Conservation (phyloP, 2,888 invertebrate species). For the Acrocyrtus sp. region DNA sequence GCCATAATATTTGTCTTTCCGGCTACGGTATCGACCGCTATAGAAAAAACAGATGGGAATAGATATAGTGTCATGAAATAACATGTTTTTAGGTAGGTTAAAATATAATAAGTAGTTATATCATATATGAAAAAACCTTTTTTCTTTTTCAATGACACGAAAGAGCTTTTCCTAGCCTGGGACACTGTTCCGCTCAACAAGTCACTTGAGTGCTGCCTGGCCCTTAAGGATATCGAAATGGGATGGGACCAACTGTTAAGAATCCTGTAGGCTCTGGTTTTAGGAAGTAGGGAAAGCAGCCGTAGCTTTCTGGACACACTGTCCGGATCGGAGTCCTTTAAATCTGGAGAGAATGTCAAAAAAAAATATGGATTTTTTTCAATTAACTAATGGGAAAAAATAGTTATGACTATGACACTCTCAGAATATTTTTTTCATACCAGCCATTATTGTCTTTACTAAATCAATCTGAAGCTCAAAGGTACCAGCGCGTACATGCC, state of each 20-base stretch:
- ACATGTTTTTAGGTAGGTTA: neutral
- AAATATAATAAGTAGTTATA: neutral
- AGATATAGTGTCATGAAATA: neutral
- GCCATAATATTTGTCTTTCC: conserved; percentile 76
- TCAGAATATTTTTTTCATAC: no score
- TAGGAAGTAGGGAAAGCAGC: conserved; percentile 78
- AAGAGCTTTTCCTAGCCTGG: conserved; percentile 60
- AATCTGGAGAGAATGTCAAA: conserved; percentile 53
- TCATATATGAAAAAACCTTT: conserved; percentile 42
- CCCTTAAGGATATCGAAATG: conserved; percentile 79
- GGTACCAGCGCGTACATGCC: conserved; percentile 84
- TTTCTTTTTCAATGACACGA: conserved; percentile 57
- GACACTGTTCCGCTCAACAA: conserved; percentile 79
- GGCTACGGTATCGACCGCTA: conserved; percentile 22
- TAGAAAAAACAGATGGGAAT: no score
- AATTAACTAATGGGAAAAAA: neutral
- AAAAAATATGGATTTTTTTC: neutral
- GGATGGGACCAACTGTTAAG: conserved; percentile 83
- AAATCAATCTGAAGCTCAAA: conserved; percentile 89
- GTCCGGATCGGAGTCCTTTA: conserved; percentile 65
- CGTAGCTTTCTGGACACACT: conserved; percentile 78
- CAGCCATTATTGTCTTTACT: conserved; percentile 83
- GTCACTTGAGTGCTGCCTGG: conserved; percentile 83
- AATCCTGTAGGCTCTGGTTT: conserved; percentile 80
- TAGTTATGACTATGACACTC: neutral